phyloP scores from a whole-genome alignment of 2,113 vertebrate genomes.

The Antennarius striatus region DNA sequence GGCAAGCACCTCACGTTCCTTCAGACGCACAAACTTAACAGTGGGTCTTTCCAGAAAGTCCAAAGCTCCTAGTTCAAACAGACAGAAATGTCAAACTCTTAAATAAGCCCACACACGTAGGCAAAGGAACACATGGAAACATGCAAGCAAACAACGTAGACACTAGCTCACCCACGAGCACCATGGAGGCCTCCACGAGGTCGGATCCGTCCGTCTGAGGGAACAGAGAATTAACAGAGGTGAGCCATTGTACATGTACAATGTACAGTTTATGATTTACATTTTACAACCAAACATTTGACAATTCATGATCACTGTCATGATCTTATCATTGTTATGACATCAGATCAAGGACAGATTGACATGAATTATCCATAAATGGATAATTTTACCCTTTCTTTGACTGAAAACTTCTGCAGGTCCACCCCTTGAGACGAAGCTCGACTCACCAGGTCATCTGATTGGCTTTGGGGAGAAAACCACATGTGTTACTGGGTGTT shows the following conservation, averaged over 20 bases:
- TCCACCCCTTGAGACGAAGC: constrained; percentile 65
- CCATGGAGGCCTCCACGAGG: constrained; percentile 84
- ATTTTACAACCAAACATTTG: too few species aligned
- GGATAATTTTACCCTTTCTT: constrained; percentile 65
- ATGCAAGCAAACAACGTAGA: background rate
- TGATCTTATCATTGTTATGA: too few species aligned
- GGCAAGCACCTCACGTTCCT: constrained; percentile 75
- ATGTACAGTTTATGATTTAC: too few species aligned
- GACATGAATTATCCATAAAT: background rate
- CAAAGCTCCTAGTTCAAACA: constrained; percentile 69
- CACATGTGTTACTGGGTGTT: background rate
- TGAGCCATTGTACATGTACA: too few species aligned
- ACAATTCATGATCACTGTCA: too few species aligned
- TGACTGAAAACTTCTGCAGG: constrained; percentile 70
- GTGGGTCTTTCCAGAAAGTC: constrained; percentile 78
- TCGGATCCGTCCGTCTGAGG: constrained; percentile 75
- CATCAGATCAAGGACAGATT: too few species aligned
- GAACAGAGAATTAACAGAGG: background rate
- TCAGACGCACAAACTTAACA: constrained; percentile 86
- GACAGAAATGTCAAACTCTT: background rate
- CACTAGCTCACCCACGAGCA: constrained; percentile 85
- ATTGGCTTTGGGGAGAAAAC: constrained; percentile 55
- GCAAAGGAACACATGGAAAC: background rate
- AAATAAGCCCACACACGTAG: background rate
- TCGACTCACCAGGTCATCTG: constrained; percentile 68